Base-by-base conservation (phyloP, 1,140 invertebrate species). In the Aphelinus certus region DNA sequence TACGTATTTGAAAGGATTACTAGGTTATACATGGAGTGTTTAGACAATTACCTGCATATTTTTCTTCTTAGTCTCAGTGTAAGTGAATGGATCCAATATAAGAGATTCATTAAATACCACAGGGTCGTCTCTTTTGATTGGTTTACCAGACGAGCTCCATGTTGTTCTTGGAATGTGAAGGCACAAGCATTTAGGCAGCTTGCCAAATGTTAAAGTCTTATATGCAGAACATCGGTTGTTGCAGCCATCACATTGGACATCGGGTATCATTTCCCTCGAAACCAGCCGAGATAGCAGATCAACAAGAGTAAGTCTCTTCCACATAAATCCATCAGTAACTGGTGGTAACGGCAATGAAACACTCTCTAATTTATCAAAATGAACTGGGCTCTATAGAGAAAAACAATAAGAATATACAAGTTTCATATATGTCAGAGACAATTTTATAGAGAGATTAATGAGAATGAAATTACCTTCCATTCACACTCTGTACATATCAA, bases 351-450 rank as follows among this genome's bases (percentile, higher is more conserved):
- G 90, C 43, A 98, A 85, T 0, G 95, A 95, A 42, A 98, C 88
- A 81, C 94, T 95, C 84, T 97, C 95, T 82, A 97, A 95, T 82
- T 95, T 95, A 83, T 97, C 96, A 83, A 96, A 96, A 26, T 93
- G 92, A 7, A 97, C 92, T 0, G 94, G 92, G 79, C 94, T 94
- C 91, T 95, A 85, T 63, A 58, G 67, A 78, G 82, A 83, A 53
- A 0, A 6, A 53, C 51, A 53, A 9, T 53, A 53, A 53, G 83
- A 58, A 71, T 73, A 61, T 62, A 73, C 48, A 57, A 71, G 71
- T 64, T 55, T 61, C 51, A 53, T 53, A 53, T 9, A 0, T 9
- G 4, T 6, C 51, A 53, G 51, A 0, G 0, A 53, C 4, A 55
- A 62, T 63, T 55, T 78, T 71, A 26, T 80, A 63, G 51, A 47